Percentiles rank a stretch among this genome's conserved stretches.
phyloP scores from a whole-genome alignment of 2,797 vertebrate genomes.

The Thamnophis elegans region DNA sequence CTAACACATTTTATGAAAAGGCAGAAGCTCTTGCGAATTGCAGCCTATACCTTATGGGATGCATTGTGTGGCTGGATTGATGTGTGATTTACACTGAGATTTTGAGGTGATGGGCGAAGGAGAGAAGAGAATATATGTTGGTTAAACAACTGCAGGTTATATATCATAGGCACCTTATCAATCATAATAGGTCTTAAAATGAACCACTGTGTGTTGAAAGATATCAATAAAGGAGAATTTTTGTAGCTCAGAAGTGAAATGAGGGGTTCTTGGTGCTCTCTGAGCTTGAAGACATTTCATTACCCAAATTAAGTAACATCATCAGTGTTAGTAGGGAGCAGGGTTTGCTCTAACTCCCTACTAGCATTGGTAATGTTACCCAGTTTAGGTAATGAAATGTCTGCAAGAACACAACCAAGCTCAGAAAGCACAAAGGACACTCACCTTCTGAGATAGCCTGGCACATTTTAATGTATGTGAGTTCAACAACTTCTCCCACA shows the following conservation, averaged over 20 bases:
- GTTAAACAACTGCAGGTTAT: background rate
- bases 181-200: background rate
- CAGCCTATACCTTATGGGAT: background rate
- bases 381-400: too few species aligned
- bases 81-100: background rate
- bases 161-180: background rate
- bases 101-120: background rate
- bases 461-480: background rate
- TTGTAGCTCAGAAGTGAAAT: too few species aligned
- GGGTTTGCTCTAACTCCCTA: too few species aligned
- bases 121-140: background rate
- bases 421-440: too few species aligned
- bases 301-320: too few species aligned
- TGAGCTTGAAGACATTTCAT: too few species aligned
- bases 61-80: background rate
- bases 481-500: background rate
- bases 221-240: too few species aligned
- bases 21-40: background rate
- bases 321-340: too few species aligned
- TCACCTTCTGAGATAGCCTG: background rate
- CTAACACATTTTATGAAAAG: background rate
- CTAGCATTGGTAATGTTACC: too few species aligned
- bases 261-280: too few species aligned
- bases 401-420: too few species aligned
- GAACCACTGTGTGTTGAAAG: background rate